Evolutionary conservation across 2,113 vertebrate genomes (phyloP), one percentile per base, ranked within the genome.

Genomic region (Cottus gobio): DNA sequence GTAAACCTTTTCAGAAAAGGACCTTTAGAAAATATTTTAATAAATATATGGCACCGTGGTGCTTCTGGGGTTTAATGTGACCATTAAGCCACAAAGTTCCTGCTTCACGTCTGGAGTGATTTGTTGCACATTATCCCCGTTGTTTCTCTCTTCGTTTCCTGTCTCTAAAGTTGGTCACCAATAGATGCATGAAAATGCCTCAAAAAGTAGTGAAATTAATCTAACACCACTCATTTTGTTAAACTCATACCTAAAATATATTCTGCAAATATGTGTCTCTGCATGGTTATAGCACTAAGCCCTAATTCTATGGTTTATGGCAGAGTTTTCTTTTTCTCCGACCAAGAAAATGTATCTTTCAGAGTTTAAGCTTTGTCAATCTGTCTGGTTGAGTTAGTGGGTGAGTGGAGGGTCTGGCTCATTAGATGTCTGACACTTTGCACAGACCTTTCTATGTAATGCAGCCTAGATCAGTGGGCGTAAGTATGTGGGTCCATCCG

Each of bases 381-480:
- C 81, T 75, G 85, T 85, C 86, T 72, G 58, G 50, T 71, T 79
- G 78, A 89, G 75, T 85, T 82, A 74, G 82, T 81, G 78, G 75
- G 70, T 85, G 82, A 91, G 78, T 50, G 73, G 84, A 85, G 69
- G 87, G 76, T 86, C 63, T 77, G 88, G 83, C 70, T 90, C 84
- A 85, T 91, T 90, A 88, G 78, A 54, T 73, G 80, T 90, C 61
- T 78, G 81, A 86, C 81, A 89, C 81, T 84, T 78, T 79, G 67
- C 48, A 46, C 80, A 88, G 77, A 50, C 61, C 42, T 71, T 63
- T 76, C 58, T 64, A 68, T 90, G 63, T 85, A 62, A 76, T 86
- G 52, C 54, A 87, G 79, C 75, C 61, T 28, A 42, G 75, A 84
- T 42, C 77, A 0, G 82, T 82, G 83, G 74, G 69, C 37, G 64